Evolutionary conservation across 1,140 invertebrate genomes (phyloP).

Genomic region (Drosophila lacteicornis): DNA sequence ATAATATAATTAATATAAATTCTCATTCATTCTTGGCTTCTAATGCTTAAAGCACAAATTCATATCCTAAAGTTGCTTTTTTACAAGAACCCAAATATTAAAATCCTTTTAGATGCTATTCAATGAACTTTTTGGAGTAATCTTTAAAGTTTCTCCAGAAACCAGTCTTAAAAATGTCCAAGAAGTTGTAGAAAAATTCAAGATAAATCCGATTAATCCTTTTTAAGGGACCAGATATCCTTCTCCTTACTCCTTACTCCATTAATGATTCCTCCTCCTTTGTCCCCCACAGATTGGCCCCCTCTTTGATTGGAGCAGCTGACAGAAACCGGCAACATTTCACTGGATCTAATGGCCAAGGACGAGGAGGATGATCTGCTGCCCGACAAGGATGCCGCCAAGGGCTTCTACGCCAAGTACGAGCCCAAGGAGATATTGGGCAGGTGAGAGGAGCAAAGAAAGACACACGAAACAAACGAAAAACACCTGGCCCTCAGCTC

Average conservation of each 20-base stretch:
- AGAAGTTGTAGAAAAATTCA: background rate
- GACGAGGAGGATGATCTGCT: conserved; percentile 93
- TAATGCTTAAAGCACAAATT: too few relatives aligned
- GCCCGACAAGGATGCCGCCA: conserved; percentile 95
- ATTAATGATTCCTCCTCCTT: background rate
- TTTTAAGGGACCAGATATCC: background rate
- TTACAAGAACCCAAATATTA: too few relatives aligned
- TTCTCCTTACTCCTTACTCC: background rate
- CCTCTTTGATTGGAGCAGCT: conserved; percentile 5
- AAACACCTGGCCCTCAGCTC: background rate
- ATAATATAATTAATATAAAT: too few relatives aligned
- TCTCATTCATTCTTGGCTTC: too few relatives aligned
- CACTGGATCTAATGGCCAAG: conserved; percentile 87
- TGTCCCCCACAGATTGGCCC: conserved; percentile 10
- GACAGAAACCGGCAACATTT: conserved; percentile 71
- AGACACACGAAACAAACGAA: background rate
- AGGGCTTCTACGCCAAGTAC: conserved; percentile 99
- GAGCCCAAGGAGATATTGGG: conserved; percentile 99
- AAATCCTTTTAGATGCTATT: too few relatives aligned
- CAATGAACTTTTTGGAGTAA: too few relatives aligned
- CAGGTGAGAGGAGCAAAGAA: conserved; percentile 89
- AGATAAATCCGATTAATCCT: background rate
- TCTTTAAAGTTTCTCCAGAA: too few relatives aligned
- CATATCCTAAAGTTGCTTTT: too few relatives aligned
- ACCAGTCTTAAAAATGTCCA: too few relatives aligned